Evolutionary conservation across 1,140 invertebrate genomes (phyloP), one percentile per base, ranked within the genome.

Genomic region (Drosophila virilis): DNA sequence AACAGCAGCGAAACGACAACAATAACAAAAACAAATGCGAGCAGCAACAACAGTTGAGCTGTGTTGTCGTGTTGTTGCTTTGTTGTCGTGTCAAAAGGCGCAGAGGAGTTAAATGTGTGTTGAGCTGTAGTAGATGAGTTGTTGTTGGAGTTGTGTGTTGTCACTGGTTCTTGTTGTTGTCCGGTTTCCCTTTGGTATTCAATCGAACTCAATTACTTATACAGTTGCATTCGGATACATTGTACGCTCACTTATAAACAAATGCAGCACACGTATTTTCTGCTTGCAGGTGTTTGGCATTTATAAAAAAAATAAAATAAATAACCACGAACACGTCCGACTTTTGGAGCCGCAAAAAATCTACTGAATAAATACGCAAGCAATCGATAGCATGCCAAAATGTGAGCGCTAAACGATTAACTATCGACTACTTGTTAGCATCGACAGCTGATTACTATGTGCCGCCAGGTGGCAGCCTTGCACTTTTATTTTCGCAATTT

Each of bases 241-340:
- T 57, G 48, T 35, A 68, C 64, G 40, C 55, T 40, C 70, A 60
- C 55, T 48, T 68, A 68, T 61, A 61, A 61, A 61, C 59, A 73
- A 73, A 83, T 78, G 75, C 70, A 71, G 69, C 35, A 62, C 65
- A 57, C 78, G 64, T 66, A 68, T 66, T 57, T 62, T 33, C 42
- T 38, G 68, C 58, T 61, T 66, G 74, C 79, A 81, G 46, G 51
- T 66, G 60, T 74, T 70, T 66, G 75, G 22, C 48, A 66, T 54
- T 62, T 59, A 38, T 22, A 68, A 73, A 73, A 73, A 70, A 74
- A 79, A 42, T 69, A 80, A 80, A 80, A 71, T 55, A 74, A 75
- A 66, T 50, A 71, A 32, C 43, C 72, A 68, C 43, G 45, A 69
- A 55, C 77, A 79, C 77, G 70, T 79, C 77, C 77, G 75, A 79